Conservation (phyloP, 2,888 invertebrate species). For the Tethea ocularis region DNA sequence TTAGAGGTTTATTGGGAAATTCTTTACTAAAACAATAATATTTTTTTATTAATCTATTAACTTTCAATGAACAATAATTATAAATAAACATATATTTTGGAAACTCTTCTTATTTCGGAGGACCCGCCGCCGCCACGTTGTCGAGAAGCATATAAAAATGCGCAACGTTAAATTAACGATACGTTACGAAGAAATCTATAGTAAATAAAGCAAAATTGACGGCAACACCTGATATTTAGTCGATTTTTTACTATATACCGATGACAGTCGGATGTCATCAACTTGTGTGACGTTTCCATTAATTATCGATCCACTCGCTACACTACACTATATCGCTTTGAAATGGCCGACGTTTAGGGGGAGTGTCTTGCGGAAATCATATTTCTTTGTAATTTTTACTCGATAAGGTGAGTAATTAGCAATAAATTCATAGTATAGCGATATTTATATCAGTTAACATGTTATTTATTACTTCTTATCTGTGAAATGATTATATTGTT, state of each 20-base stretch:
- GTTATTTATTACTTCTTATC: background rate
- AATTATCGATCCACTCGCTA: slow-evolving; percentile 59
- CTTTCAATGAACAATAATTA: too few species aligned
- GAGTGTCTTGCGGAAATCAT: slow-evolving; percentile 75
- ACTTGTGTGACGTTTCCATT: slow-evolving; percentile 33
- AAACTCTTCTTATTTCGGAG: too few species aligned
- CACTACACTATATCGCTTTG: slow-evolving; percentile 66
- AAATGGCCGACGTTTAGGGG: slow-evolving; percentile 83
- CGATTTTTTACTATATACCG: slow-evolving; percentile 7
- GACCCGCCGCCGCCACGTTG: too few species aligned
- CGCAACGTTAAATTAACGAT: too few species aligned
- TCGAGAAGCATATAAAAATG: too few species aligned
- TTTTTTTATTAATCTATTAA: too few species aligned
- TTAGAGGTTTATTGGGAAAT: too few species aligned
- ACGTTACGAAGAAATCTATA: too few species aligned
- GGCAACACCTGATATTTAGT: background rate
- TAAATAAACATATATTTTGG: too few species aligned
- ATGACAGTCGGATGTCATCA: slow-evolving; percentile 24
- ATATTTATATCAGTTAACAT: slow-evolving; percentile 14
- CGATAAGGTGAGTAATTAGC: slow-evolving; percentile 56
- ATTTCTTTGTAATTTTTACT: slow-evolving; percentile 64
- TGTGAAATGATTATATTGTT: slow-evolving; percentile 25
- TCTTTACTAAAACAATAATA: too few species aligned
- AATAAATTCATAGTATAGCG: slow-evolving; percentile 23
- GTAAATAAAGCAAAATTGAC: too few species aligned